Conservation (phyloP, 2,113 vertebrate genomes). For the Stegastes partitus region DNA sequence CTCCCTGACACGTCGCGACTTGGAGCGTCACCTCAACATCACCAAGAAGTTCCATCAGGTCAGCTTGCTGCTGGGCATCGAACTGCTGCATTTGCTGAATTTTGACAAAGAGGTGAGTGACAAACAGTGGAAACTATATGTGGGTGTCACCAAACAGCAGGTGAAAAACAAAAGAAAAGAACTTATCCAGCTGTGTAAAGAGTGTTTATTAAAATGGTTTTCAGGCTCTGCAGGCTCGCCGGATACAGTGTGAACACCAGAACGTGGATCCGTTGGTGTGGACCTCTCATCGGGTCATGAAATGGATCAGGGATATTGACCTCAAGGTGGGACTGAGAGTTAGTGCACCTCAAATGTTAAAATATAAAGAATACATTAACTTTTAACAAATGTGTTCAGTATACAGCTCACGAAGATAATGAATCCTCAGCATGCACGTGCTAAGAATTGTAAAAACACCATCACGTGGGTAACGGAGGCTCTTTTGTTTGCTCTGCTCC, state of each 20-base stretch:
- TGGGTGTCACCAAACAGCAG: background rate
- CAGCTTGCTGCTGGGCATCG: conserved; percentile 91
- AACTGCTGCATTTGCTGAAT: conserved; percentile 87
- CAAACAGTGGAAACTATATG: background rate
- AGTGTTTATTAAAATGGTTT: conserved; percentile 17
- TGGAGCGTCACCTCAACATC: conserved; percentile 88
- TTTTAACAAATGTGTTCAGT: too few species aligned
- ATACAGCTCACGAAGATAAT: too few species aligned
- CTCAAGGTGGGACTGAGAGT: conserved; percentile 84
- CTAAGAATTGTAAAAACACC: background rate
- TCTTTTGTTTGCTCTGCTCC: conserved; percentile 26
- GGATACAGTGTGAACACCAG: conserved; percentile 88
- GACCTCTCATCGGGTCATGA: conserved; percentile 90
- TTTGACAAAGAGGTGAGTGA: conserved; percentile 89
- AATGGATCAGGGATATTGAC: conserved; percentile 91
- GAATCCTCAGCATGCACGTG: too few species aligned
- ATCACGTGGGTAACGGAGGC: background rate
- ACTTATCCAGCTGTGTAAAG: background rate
- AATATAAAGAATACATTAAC: too few species aligned
- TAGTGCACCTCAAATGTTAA: background rate
- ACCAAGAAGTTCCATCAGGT: conserved; percentile 90
- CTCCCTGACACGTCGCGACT: conserved; percentile 87
- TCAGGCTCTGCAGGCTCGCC: conserved; percentile 87
- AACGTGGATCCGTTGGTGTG: conserved; percentile 89
- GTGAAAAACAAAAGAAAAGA: conserved; percentile 2